These are phyloP conservation scores for Amblyjoppa fuscipennis DNA, from an alignment of 2,888 invertebrate genomes.

Conservation along the genomic window DNA sequence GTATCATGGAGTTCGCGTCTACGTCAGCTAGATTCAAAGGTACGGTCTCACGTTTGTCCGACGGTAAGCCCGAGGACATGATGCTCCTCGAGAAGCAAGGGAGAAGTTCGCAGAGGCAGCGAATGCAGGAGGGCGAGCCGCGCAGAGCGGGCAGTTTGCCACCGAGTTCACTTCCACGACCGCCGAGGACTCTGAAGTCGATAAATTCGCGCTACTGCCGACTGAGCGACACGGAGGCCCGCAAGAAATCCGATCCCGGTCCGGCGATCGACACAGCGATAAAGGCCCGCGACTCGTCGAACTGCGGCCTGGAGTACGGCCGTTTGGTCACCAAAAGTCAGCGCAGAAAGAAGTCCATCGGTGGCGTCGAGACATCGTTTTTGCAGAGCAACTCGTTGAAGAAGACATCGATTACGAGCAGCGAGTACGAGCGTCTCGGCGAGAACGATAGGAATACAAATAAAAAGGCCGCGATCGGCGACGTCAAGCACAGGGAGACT, in stretches of 20 bases:
- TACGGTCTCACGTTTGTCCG: slow-evolving; percentile 80
- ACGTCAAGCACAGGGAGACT: slow-evolving; percentile 84
- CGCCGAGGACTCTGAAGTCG: slow-evolving; percentile 87
- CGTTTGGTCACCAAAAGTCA: slow-evolving; percentile 79
- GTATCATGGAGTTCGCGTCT: slow-evolving; percentile 84
- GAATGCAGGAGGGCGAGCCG: slow-evolving; percentile 86
- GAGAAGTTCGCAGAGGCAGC: slow-evolving; percentile 91
- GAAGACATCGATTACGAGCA: slow-evolving; percentile 78
- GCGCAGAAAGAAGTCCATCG: slow-evolving; percentile 80
- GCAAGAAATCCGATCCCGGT: slow-evolving; percentile 83
- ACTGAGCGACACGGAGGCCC: slow-evolving; percentile 82
- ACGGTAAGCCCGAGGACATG: slow-evolving; percentile 89
- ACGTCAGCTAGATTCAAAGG: slow-evolving; percentile 78
- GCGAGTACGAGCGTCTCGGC: slow-evolving; percentile 89
- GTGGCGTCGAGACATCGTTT: slow-evolving; percentile 66
- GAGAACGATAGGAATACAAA: slow-evolving; percentile 85
- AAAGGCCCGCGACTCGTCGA: slow-evolving; percentile 84
- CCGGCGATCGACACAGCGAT: slow-evolving; percentile 78
- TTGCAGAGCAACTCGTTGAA: slow-evolving; percentile 71
- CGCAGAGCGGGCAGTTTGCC: slow-evolving; percentile 87
- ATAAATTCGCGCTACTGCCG: slow-evolving; percentile 82
- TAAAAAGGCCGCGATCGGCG: slow-evolving; percentile 77
- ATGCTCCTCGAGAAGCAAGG: slow-evolving; percentile 92
- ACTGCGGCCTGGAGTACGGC: slow-evolving; percentile 82
- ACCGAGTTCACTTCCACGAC: slow-evolving; percentile 91